Conservation (phyloP, 2,113 vertebrate genomes). For the Gadus macrocephalus region DNA sequence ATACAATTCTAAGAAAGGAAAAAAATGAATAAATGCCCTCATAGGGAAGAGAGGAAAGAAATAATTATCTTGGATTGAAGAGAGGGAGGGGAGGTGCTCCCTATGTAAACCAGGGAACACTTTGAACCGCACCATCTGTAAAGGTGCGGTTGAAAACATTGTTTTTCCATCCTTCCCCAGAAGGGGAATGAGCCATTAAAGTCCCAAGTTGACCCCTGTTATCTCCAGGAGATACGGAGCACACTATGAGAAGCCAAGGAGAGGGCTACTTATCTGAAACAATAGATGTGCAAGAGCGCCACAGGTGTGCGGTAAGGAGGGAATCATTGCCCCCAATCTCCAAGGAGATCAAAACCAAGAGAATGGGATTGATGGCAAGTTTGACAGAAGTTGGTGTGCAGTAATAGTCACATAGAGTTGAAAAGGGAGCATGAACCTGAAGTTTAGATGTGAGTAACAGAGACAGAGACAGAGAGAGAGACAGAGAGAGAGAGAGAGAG, state of each 20-base stretch:
- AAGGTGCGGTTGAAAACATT: not conserved
- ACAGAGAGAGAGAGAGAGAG: not conserved
- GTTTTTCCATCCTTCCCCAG: not conserved
- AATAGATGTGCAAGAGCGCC: conserved; percentile 13
- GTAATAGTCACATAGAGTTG: conserved; percentile 12
- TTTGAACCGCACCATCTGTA: not conserved
- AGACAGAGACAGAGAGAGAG: not conserved
- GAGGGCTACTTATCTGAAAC: conserved; percentile 16
- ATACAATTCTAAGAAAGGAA: too few species aligned
- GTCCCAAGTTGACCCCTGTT: not conserved
- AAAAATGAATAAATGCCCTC: too few species aligned
- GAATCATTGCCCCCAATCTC: conserved; percentile 13
- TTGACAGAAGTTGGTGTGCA: conserved; percentile 14
- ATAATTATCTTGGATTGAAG: too few species aligned
- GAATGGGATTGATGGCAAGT: conserved; percentile 10
- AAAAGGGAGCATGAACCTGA: not conserved
- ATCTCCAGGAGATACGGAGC: conserved; percentile 1
- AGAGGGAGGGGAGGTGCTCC: not conserved
- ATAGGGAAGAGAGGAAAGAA: too few species aligned
- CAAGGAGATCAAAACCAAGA: not conserved
- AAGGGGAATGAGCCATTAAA: not conserved
- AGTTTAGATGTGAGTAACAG: not conserved
- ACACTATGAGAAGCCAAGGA: not conserved
- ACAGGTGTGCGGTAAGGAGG: conserved; percentile 8
- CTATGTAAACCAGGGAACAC: not conserved